Evolutionary conservation across 2,113 vertebrate species (phyloP).

Genomic region (Daubentonia madagascariensis): DNA sequence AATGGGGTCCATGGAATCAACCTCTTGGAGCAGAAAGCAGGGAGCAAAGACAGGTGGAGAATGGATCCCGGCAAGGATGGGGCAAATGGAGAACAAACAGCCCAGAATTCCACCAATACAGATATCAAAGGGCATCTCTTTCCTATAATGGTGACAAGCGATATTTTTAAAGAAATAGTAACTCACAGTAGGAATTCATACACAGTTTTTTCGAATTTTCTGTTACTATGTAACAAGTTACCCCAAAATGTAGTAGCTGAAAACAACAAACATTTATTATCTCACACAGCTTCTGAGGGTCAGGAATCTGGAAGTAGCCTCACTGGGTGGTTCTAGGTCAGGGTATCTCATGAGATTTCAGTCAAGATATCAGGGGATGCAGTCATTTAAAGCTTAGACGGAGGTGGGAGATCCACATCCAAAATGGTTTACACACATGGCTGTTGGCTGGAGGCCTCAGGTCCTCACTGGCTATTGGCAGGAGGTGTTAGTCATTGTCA

Average conservation of each 20-base stretch:
- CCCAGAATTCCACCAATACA: neutral
- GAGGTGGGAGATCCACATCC: neutral
- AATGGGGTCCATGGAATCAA: neutral
- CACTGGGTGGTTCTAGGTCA: neutral
- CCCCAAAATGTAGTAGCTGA: neutral
- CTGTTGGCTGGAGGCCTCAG: neutral
- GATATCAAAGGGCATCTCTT: neutral
- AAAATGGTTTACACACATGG: neutral
- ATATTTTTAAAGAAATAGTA: neutral
- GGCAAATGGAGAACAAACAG: neutral
- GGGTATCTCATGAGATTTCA: neutral
- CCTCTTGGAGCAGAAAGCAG: neutral
- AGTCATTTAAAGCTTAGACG: neutral
- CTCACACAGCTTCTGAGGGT: neutral
- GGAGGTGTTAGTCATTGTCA: neutral
- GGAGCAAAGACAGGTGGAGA: neutral
- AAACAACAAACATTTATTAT: neutral
- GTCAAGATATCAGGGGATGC: neutral
- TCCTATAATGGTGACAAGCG: neutral
- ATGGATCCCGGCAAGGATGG: neutral
- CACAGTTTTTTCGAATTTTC: neutral
- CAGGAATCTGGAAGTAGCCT: neutral
- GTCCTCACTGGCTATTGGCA: neutral
- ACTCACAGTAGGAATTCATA: neutral
- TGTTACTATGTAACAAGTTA: neutral